Evolutionary conservation across 2,797 vertebrate genomes (phyloP).

Genomic region (Centropyge bicolor): DNA sequence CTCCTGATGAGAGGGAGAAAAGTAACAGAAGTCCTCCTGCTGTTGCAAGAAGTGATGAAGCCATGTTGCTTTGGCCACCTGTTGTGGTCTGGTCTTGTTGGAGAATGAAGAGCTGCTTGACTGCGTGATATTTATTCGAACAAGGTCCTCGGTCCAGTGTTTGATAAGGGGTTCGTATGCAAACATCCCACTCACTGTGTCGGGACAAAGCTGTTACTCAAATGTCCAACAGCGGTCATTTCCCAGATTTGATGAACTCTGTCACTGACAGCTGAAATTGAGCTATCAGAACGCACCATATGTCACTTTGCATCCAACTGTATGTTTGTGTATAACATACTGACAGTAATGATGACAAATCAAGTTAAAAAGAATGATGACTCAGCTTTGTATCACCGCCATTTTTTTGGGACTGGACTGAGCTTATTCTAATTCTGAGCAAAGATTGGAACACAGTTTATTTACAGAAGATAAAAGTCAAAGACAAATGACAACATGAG

Average conservation of each 20-base stretch:
- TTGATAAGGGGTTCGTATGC: constrained; percentile 74
- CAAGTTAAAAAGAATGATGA: constrained; percentile 1
- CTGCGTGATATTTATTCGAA: constrained; percentile 83
- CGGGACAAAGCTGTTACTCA: constrained; percentile 68
- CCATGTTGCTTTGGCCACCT: constrained; percentile 73
- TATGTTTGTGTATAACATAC: not conserved
- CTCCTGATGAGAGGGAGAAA: constrained; percentile 74
- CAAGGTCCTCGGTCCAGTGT: constrained; percentile 75
- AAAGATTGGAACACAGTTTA: not conserved
- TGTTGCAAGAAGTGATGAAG: constrained; percentile 54
- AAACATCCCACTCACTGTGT: constrained; percentile 76
- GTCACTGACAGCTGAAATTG: not conserved
- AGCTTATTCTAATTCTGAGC: not conserved
- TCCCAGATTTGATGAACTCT: constrained; percentile 34
- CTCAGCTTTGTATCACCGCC: not conserved
- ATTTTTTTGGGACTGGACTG: not conserved
- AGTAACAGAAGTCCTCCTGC: constrained; percentile 75
- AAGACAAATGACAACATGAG: not conserved
- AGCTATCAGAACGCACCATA: not conserved
- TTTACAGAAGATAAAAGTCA: not conserved
- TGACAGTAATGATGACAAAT: not conserved
- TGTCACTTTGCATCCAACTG: not conserved
- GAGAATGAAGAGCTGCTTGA: constrained; percentile 65
- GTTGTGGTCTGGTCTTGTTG: constrained; percentile 36
- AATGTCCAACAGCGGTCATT: constrained; percentile 21